Conservation (phyloP, 2,113 vertebrate genomes). For the Brevimyrus niger region DNA sequence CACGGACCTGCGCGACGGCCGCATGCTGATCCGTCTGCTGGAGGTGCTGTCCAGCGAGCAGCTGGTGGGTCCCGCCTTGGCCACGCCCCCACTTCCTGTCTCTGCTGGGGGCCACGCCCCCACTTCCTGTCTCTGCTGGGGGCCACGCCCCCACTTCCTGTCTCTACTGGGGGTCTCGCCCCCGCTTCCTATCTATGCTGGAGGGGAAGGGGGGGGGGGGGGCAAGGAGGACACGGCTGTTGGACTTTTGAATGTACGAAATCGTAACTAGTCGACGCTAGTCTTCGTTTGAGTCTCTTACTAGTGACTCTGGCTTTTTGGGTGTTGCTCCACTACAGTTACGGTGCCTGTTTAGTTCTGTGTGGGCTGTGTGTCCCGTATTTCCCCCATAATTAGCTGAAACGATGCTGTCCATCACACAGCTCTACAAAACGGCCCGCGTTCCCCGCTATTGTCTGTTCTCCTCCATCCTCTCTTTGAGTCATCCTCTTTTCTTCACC, state of each 20-base stretch:
- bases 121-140: neutral
- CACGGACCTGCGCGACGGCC: slow-evolving; percentile 84
- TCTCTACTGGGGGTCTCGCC: neutral
- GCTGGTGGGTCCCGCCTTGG: slow-evolving; percentile 62
- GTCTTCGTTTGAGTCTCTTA: neutral
- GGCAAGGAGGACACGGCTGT: neutral
- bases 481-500: neutral
- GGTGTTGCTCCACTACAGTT: neutral
- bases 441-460: neutral
- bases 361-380: neutral
- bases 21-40: slow-evolving; percentile 92
- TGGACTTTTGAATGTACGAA: neutral
- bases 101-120: neutral
- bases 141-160: neutral
- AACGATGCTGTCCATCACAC: neutral
- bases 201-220: neutral
- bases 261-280: neutral
- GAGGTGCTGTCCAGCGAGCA: slow-evolving; percentile 87
- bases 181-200: neutral
- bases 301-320: neutral
- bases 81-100: neutral
- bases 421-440: neutral
- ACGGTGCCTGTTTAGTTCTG: neutral
- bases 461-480: neutral
- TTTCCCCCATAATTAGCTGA: neutral